Evolutionary conservation across 2,888 invertebrate genomes (phyloP), one percentile per base, ranked within the genome.

Genomic region (Eupithecia dodoneata): DNA sequence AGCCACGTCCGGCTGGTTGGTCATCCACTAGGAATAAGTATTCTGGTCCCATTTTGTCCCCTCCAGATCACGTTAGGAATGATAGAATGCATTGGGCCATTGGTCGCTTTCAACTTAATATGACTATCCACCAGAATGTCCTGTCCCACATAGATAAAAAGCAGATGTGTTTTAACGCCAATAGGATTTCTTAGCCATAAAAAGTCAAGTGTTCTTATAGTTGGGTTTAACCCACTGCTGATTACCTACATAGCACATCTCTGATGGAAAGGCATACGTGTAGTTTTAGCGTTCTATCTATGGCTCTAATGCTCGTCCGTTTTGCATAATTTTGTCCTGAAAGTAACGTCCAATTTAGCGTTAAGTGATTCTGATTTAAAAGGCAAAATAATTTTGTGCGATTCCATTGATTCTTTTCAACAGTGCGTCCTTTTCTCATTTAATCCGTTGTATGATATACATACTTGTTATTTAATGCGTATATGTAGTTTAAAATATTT

Each of bases 271-370:
- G 63, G 63, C 59, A 30, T 12, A 9, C 18, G 12, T 10, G 30
- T 10, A 63, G 63, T 63, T 63, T 30, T 10, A 4, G 18, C 63
- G 4, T 63, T 63, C 63, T 30, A 63, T 30, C 83, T 80, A 86
- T 88, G 89, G 90, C 88, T 91, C 90, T 75, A 84, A 84, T 91
- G 90, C 88, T 83, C 86, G 85, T 88, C 94, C 94, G 93, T 94
- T 93, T 94, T 91, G 88, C 90, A 87, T 94, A 91, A 89, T 89
- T 77, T 91, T 93, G 94, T 94, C 94, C 94, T 94, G 84, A 91
- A 88, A 90, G 83, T 93, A 92, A 94, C 94, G 94, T 95, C 94
- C 94, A 94, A 92, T 93, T 94, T 93, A 94, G 94, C 90, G 82
- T 93, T 94, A 94, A 92, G 94, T 92, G 86, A 90, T 89, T 89